Evolutionary conservation across 2,888 invertebrate species (phyloP).

Genomic region (Lasioglossum calceatum): DNA sequence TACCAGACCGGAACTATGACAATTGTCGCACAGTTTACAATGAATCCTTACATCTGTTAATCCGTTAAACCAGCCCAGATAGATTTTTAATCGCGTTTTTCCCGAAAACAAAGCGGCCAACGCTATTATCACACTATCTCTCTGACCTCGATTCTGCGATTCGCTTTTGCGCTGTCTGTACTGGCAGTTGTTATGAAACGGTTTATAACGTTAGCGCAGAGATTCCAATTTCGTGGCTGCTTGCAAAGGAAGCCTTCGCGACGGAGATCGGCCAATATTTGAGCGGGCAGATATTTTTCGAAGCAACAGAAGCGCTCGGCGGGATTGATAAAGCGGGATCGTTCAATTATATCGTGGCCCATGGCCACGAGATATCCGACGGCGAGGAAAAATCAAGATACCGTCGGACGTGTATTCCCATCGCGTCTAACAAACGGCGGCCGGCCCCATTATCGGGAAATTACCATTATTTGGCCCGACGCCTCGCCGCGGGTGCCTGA

Average conservation of each 20-base stretch:
- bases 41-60: not conserved
- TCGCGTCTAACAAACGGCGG: slow-evolving; percentile 36
- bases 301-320: slow-evolving; percentile 1
- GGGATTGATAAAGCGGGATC: not conserved
- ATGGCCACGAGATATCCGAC: not conserved
- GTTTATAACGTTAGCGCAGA: not conserved
- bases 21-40: too few species aligned
- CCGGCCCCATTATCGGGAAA: slow-evolving; percentile 55
- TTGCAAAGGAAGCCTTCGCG: too few species aligned
- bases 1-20: too few species aligned
- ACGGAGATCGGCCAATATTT: slow-evolving; percentile 34
- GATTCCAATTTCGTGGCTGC: slow-evolving; percentile 41
- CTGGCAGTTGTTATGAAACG: not conserved
- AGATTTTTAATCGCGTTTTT: not conserved
- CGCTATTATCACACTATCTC: not conserved
- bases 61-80: not conserved
- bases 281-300: slow-evolving; percentile 11
- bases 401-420: slow-evolving; percentile 22
- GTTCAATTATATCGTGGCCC: not conserved
- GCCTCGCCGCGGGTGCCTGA: slow-evolving; percentile 54
- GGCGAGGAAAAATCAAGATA: not conserved
- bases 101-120: not conserved
- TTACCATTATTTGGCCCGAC: slow-evolving; percentile 61
- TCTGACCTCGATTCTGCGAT: not conserved
- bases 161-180: not conserved